phyloP scores from a whole-genome alignment of 2,888 invertebrate genomes.

The Kryphioiulus occultus region DNA sequence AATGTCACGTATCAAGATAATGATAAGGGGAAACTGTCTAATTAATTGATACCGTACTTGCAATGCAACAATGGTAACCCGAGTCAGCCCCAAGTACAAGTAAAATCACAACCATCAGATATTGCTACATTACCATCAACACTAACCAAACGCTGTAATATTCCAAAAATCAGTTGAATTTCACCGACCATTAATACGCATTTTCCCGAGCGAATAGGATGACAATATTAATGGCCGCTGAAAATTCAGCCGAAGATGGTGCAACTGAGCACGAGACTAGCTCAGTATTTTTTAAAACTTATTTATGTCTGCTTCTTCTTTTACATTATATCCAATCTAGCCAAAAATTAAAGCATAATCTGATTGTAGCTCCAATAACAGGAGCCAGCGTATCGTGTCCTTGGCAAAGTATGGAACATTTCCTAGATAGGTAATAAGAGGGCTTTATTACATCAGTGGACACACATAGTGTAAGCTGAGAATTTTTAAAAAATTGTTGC shows the following conservation, averaged over 20 bases:
- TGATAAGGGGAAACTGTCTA: not conserved
- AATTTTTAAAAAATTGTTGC: not conserved
- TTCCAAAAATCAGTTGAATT: not conserved
- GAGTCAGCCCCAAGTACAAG: too few relatives aligned
- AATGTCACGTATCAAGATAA: not conserved
- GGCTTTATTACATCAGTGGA: not conserved
- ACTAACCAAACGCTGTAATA: not conserved
- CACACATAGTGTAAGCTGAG: not conserved
- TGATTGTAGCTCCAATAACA: not conserved
- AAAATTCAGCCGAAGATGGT: not conserved
- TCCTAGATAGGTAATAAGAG: not conserved
- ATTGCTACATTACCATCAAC: not conserved
- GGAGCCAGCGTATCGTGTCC: not conserved
- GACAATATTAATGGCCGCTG: not conserved
- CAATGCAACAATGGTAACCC: too few relatives aligned
- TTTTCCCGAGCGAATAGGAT: not conserved
- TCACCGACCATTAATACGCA: not conserved
- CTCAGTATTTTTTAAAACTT: not conserved
- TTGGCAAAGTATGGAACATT: not conserved
- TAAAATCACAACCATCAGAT: not conserved
- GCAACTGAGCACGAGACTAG: not conserved
- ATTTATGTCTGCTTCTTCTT: constrained; percentile 9
- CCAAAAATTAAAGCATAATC: not conserved
- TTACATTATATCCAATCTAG: not conserved
- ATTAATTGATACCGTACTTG: too few relatives aligned